Base-by-base conservation (phyloP, 2,113 vertebrate species). In the Psettodes erumei region DNA sequence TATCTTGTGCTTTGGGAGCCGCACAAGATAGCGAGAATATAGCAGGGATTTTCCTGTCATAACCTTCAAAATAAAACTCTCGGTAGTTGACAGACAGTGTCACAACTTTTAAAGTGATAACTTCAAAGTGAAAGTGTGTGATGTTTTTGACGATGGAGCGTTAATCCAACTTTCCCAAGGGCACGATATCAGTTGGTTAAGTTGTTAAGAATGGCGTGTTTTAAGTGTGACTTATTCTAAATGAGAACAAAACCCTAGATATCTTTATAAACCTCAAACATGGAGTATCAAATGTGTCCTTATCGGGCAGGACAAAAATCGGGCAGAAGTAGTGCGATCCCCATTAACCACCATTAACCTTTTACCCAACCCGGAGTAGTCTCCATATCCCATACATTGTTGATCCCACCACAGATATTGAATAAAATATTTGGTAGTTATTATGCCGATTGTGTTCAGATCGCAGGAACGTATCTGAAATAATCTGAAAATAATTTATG, bases 61-160 rank as follows among this genome's bases (percentile, higher is more conserved):
- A 0, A 10, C 68, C 47, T 86, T 89, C 87, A 85, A 15, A 81
- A 74, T 86, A 91, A 89, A 0, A 2, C 12, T 23, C 16, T 2
- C 1, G 0, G 9, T 0, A 12, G 2, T 25, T n/a, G 1, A 4
- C 25, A 3, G 15, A 35, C 64, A 25, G 45, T 0, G 28, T 6
- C 11, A 0, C 3, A 10, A 13, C 1, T 19, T 35, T 9, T 9
- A 0, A 33, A 30, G 15, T 15, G 43, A 38, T 28, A 40, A n/a
- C 8, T 9, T 35, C 15, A 15, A 42, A 63, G 19, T n/a, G 5
- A n/a, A 40, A 13, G 35, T 30, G 32, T 8, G 0, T 19, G 5
- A 19, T 3, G 7, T 32, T 32, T 30, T 42, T 4, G 6, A 6
- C 2, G 5, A 11, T 16, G 0, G 9, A 30, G 8, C 1, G 18